Conservation (phyloP, 2,888 invertebrate genomes). For the Plemyria rubiginata region DNA sequence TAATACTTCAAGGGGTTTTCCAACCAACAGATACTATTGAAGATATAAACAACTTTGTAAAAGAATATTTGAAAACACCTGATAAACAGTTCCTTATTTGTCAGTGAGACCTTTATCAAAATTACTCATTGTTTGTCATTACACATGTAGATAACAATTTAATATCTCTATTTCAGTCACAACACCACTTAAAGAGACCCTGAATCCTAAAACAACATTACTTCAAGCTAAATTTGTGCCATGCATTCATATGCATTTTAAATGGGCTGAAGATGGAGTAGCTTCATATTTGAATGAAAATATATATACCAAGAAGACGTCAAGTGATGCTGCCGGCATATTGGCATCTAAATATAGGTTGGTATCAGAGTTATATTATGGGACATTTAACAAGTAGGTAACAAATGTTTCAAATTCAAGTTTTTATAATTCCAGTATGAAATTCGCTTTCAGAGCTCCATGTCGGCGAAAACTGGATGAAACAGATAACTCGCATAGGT, state of each 20-base stretch:
- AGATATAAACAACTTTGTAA: slow-evolving; percentile 90
- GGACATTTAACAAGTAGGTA: too few relatives aligned
- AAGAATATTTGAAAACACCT: slow-evolving; percentile 87
- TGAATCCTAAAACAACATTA: slow-evolving; percentile 86
- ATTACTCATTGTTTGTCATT: neutral
- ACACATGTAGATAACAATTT: neutral
- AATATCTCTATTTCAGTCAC: slow-evolving; percentile 86
- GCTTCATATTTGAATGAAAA: slow-evolving; percentile 84
- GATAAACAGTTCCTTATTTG: slow-evolving; percentile 90
- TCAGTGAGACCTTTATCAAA: slow-evolving; percentile 76
- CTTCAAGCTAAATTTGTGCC: slow-evolving; percentile 91
- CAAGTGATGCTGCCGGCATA: slow-evolving; percentile 87
- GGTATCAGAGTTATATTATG: neutral
- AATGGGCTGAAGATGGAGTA: slow-evolving; percentile 71
- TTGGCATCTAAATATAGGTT: slow-evolving; percentile 89
- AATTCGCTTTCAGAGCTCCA: slow-evolving; percentile 64
- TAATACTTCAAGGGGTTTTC: slow-evolving; percentile 94
- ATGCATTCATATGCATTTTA: slow-evolving; percentile 90
- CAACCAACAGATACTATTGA: slow-evolving; percentile 89
- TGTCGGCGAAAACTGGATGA: slow-evolving; percentile 66
- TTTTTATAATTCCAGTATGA: slow-evolving; percentile 17
- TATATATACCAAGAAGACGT: slow-evolving; percentile 85
- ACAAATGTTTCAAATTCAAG: too few relatives aligned
- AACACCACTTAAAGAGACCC: slow-evolving; percentile 91
- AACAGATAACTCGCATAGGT: slow-evolving; percentile 45